Base-by-base conservation (phyloP, 2,888 invertebrate species). In the Drosophila neonasuta region DNA sequence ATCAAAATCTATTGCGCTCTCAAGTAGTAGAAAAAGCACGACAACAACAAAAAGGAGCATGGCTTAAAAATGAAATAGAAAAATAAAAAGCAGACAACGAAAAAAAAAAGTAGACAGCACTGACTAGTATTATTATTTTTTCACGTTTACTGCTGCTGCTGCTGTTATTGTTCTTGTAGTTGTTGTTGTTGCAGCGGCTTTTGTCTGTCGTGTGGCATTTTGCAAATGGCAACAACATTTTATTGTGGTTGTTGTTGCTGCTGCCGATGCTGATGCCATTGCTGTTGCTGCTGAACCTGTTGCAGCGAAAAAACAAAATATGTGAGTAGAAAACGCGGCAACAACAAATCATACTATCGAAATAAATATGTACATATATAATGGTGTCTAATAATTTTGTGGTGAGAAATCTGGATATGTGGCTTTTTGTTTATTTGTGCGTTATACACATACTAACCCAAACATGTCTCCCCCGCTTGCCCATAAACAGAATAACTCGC, bases 151-250 rank as follows among this genome's bases (percentile, higher is more conserved):
- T 65, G 49, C 42, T 45, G 65, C 48, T 70, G 57, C 46, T 50
- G 46, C 60, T 57, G 51, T 51, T 29, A 55, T 51, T 58, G 58
- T 15, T 59, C 41, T 54, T 49, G 10, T 32, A 68, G 54, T 39
- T 50, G 46, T 69, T 49, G 51, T 24, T 60, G 50, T 15, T 62
- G 54, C 36, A 17, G 62, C 62, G 30, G 20, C 50, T 44, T 41
- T 41, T 13, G 60, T 60, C 60, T 59, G 50, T 55, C 64, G 45
- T 73, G 62, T 81, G 82, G 87, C 87, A 83, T 83, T 83, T 83
- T 67, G 70, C 70, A 76, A 83, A 83, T 83, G 82, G 82, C 87
- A 87, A 71, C 73, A 71, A 65, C 83, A 71, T 85, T 81, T 80
- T 51, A 59, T 65, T 74, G 56, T 50, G 59, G 63, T 46, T 63